Evolutionary conservation across 2,113 vertebrate species (phyloP).

Genomic region (human (Homo sapiens)): DNA sequence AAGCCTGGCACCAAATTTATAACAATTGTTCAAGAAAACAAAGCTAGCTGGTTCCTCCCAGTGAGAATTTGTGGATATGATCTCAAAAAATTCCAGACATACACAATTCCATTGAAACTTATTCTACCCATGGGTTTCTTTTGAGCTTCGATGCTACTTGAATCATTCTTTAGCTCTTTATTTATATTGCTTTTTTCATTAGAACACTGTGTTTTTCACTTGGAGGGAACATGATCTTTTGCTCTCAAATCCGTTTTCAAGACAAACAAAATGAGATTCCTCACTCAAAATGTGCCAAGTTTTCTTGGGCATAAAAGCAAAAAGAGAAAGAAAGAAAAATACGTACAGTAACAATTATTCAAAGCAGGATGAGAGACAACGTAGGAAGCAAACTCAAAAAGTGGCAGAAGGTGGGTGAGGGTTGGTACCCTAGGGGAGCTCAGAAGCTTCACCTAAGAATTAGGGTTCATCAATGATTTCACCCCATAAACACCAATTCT

Average conservation of each 20-base stretch:
- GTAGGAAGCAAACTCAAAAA: not conserved
- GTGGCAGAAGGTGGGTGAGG: not conserved
- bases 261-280: conserved; percentile 11
- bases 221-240: not conserved
- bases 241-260: conserved; percentile 30
- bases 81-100: not conserved
- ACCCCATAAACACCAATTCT: not conserved
- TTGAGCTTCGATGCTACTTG: not conserved
- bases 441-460: not conserved
- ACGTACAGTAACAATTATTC: not conserved
- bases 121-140: not conserved
- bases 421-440: not conserved
- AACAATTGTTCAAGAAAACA: not conserved
- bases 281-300: not conserved
- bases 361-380: not conserved
- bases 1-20: not conserved
- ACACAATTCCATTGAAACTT: not conserved
- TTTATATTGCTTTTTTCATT: not conserved
- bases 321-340: conserved; percentile 51
- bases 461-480: not conserved
- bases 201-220: not conserved
- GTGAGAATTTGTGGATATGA: not conserved
- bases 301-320: conserved; percentile 53
- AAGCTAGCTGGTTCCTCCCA: not conserved
- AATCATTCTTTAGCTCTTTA: not conserved